Evolutionary conservation across 2,797 vertebrate species (phyloP).

Genomic region (Danio choprae): DNA sequence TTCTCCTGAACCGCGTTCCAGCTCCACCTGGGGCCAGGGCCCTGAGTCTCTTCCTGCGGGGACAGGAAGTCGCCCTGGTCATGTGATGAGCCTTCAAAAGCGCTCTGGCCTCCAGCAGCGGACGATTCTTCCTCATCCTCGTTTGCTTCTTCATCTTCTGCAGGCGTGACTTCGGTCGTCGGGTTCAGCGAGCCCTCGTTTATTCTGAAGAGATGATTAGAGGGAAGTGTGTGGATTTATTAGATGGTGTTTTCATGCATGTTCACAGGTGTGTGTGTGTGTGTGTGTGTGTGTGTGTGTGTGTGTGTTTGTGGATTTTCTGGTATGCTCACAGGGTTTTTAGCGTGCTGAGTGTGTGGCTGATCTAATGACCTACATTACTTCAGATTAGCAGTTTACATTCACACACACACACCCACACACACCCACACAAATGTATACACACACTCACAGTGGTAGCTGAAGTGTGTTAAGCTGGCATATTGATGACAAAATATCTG

Average conservation of each 20-base stretch:
- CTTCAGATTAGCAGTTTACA: constrained; percentile 30
- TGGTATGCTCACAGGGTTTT: neutral
- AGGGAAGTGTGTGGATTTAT: neutral
- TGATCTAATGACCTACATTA: constrained; percentile 29
- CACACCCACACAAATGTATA: too few species aligned
- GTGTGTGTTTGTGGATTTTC: neutral
- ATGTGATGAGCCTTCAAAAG: constrained; percentile 6
- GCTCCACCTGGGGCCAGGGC: constrained; percentile 14
- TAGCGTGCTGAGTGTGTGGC: neutral
- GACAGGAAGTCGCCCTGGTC: constrained; percentile 32
- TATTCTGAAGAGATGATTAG: constrained; percentile 47
- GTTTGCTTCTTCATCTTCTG: neutral
- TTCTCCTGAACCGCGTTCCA: constrained; percentile 58
- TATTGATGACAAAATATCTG: too few species aligned
- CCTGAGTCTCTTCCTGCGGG: constrained; percentile 39
- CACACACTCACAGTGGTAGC: neutral
- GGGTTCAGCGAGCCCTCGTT: constrained; percentile 45
- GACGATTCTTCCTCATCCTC: neutral
- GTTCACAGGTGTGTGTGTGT: neutral
- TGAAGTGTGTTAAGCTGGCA: neutral
- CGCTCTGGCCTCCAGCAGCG: constrained; percentile 22
- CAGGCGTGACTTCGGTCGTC: neutral
- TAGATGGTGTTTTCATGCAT: neutral
- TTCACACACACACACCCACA: constrained; percentile 4
- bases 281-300: neutral